Evolutionary conservation across 2,113 vertebrate species (phyloP).

Genomic region (Eublepharis macularius): DNA sequence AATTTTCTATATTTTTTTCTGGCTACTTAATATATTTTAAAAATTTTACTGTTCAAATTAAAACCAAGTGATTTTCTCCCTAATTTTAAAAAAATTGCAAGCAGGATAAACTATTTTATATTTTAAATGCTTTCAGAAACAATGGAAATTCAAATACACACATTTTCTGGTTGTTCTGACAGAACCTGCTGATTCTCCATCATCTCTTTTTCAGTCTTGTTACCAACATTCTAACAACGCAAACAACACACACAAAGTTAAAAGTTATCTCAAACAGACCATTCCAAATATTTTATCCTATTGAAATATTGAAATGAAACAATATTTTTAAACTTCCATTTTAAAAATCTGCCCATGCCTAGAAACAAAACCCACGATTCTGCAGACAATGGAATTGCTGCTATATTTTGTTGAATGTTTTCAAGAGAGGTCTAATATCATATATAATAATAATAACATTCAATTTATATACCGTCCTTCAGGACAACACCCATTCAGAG

Average conservation of each 20-base stretch:
- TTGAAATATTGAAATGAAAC: too few species aligned
- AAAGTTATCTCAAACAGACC: background rate
- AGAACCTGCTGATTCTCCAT: conserved; percentile 35
- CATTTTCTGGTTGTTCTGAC: conserved; percentile 64
- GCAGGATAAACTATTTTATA: background rate
- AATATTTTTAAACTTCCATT: background rate
- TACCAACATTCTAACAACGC: conserved; percentile 54
- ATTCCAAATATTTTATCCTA: background rate
- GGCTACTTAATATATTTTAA: background rate
- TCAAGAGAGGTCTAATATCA: background rate
- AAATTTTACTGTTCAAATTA: background rate
- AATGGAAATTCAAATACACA: conserved; percentile 22
- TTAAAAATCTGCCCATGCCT: background rate
- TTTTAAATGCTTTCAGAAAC: background rate
- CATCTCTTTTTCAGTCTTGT: conserved; percentile 31
- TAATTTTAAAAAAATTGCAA: background rate
- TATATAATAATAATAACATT: too few species aligned
- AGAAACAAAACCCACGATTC: background rate
- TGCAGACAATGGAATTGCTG: background rate
- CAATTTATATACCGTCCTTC: too few species aligned
- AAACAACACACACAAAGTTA: background rate
- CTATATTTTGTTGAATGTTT: background rate
- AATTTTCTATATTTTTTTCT: background rate
- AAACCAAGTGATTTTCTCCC: background rate
- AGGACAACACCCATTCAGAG: too few species aligned